Conservation (phyloP, 2,113 vertebrate genomes). For the Aspiorhynchus laticeps region DNA sequence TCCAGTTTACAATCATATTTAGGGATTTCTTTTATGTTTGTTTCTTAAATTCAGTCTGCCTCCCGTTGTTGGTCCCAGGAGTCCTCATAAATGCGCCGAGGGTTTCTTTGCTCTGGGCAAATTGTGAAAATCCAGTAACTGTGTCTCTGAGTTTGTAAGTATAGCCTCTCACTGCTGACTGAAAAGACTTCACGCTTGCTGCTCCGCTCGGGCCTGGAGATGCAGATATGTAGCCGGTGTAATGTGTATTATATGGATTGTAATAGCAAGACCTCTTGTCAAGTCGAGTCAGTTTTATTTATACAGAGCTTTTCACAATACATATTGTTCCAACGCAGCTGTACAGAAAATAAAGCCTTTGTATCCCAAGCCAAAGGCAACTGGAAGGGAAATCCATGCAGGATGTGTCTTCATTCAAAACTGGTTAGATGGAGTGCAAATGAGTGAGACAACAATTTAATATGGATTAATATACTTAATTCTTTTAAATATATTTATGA, state of each 20-base stretch:
- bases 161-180: not conserved
- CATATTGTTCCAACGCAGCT: slow-evolving; percentile 2
- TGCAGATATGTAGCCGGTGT: not conserved
- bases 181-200: slow-evolving; percentile 14
- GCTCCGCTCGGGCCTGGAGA: slow-evolving; percentile 4
- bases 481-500: not conserved
- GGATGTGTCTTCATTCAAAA: not conserved
- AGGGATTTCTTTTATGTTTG: slow-evolving; percentile 45
- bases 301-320: not conserved
- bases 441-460: not conserved
- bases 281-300: slow-evolving; percentile 14
- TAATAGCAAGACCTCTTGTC: not conserved
- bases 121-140: slow-evolving; percentile 30
- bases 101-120: slow-evolving; percentile 45
- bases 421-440: not conserved
- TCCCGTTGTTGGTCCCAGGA: slow-evolving; percentile 13
- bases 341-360: not conserved
- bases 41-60: slow-evolving; percentile 42
- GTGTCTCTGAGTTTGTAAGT: not conserved
- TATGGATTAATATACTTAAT: not conserved
- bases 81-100: slow-evolving; percentile 5
- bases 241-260: not conserved
- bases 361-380: not conserved
- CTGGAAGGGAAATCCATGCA: not conserved
- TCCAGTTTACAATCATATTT: slow-evolving; percentile 34